Base-by-base conservation (phyloP, 2,797 vertebrate species). In the Sebastes miniatus region DNA sequence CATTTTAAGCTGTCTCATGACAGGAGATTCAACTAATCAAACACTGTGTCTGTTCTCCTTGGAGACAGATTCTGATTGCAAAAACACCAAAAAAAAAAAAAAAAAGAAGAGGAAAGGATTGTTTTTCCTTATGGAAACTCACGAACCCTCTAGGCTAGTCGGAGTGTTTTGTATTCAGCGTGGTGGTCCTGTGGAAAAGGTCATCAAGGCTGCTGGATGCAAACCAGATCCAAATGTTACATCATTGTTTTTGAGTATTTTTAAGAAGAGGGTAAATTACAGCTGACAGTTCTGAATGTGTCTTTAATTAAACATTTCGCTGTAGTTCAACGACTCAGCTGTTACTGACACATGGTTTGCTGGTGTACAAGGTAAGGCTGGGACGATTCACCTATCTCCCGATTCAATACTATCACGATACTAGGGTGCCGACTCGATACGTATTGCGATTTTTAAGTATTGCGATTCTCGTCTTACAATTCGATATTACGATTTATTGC, bases 51-150 rank as follows among this genome's bases (percentile, higher is more conserved):
- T 89, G 74, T 83, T 91, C 74, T 75, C 79, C 59, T 71, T 34
- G 22, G 59, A 87, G 84, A 29, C 57, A 80, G 73, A 81, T 71
- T 39, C 39, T 65, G 79, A 83, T 81, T 47, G 52, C 47, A 25
- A 69, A 79, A 80, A 73, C 54, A 61, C 20, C 8, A 32, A 43
- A 24, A 43, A 47, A 39, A 7, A 47, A 7, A 18, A 1, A 39
- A 22, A 25, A 22, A 56, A 65, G 56, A 73, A 59, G 4, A 10
- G 22, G 61, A 50, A 56, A 58, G 67, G 52, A 81, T 83, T 83
- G 76, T 87, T 92, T 89, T 91, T 88, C 79, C 78, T 88, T 70
- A 54, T 90, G 91, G 91, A 92, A 94, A 91, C 73, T 87, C 31
- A n/a, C 29, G 58, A 83, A 83, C 65, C 57, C 52, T 50, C 18